Base-by-base conservation (phyloP, 2,888 invertebrate species). In the Zaprionus lineosus region DNA sequence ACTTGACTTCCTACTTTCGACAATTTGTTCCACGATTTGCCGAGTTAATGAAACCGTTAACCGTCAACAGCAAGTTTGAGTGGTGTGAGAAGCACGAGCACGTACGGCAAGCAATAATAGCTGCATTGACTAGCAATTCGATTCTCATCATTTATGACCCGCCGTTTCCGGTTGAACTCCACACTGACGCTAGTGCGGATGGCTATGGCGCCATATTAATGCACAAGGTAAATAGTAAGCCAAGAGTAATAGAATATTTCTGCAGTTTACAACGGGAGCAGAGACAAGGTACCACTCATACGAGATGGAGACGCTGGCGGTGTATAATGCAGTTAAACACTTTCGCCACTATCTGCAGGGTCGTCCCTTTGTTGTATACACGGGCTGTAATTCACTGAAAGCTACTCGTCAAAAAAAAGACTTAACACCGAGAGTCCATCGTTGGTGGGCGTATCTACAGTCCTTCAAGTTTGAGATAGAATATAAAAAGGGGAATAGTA, bases 321-420 rank as follows among this genome's bases (percentile, higher is more conserved):
- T 72, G n/a, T 46, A 57, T 9, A 72, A 61, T 29, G 51, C 58
- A 2, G 41, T 64, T n/a, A 65, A 59, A 31, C 47, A 65, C 51
- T 70, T 73, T 40, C 41, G 67, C 1, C 63, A 63, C 39, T 72
- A 72, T 51, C 48, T 65, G 59, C 41, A 41, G n/a, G 41, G 41
- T 7, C 41, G 41, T 7, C 14, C 16, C 11, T 41, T 41, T 41
- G 9, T 18, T 1, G 41, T 41, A 6, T 29, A 8, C 29, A 28
- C 41, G 8, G 41, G 29, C 11, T 41, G 41, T 37, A 68, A 60
- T 26, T 40, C 50, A 1, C 19, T 55, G 2, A 44, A 64, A 26
- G 16, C 53, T 8, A 40, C 4, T 5, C 26, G 40, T 5, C 2
- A 12, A 39, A n/a, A n/a, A n/a, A n/a, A n/a, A n/a, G n/a, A n/a